Conservation (phyloP, 2,888 invertebrate genomes). For the Ophonus ardosiacus region DNA sequence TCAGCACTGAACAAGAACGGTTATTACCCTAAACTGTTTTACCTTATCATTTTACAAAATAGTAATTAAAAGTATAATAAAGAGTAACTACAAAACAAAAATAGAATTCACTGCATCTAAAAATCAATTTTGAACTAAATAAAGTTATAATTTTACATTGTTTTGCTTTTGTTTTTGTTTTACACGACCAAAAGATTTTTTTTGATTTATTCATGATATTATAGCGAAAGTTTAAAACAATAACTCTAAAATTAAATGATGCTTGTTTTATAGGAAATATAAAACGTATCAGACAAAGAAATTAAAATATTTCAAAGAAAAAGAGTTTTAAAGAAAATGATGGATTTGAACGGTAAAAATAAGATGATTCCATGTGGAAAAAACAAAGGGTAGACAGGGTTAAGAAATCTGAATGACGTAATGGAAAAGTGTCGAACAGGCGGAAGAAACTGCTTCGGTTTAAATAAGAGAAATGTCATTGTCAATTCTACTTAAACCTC, state of each 20-base stretch:
- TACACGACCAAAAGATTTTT: background rate
- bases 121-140: background rate
- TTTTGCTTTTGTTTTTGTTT: background rate
- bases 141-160: background rate
- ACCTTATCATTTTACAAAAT: no score
- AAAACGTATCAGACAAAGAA: background rate
- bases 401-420: constrained; percentile 37
- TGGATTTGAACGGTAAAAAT: constrained; percentile 11
- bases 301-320: constrained; percentile 4
- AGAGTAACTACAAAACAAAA: no score
- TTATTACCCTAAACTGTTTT: no score
- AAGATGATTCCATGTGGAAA: constrained; percentile 42
- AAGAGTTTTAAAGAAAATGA: background rate
- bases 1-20: no score
- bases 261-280: background rate
- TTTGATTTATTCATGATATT: constrained; percentile 17
- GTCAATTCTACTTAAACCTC: constrained; percentile 34
- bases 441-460: constrained; percentile 3
- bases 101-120: no score
- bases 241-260: background rate
- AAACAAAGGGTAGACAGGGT: constrained; percentile 37
- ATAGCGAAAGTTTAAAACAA: background rate
- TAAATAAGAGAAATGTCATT: constrained; percentile 24
- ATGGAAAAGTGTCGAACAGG: constrained; percentile 33
- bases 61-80: no score